Evolutionary conservation across 1,140 invertebrate species (phyloP).

Genomic region (Caenorhabditis remanei): DNA sequence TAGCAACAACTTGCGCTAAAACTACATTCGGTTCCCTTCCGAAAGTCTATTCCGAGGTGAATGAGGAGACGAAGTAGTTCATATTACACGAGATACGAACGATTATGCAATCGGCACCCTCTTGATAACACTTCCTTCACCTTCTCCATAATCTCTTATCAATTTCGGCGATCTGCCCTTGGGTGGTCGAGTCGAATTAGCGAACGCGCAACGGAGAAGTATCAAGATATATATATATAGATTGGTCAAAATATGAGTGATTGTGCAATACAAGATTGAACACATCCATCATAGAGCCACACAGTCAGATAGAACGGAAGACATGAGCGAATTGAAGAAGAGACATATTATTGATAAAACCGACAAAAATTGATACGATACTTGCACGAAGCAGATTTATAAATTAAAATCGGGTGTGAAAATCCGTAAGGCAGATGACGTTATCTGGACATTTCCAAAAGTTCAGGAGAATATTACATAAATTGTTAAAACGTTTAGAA

Average conservation of each 20-base stretch:
- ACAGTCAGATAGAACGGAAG: background rate
- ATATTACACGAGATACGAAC: background rate
- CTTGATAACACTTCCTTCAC: background rate
- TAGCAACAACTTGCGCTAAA: no score
- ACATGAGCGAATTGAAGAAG: background rate
- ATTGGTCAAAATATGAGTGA: no score
- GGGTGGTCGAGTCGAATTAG: no score
- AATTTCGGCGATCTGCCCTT: background rate
- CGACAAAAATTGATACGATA: background rate
- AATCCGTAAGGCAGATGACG: constrained; percentile 55
- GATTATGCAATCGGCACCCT: background rate
- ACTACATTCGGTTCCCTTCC: no score
- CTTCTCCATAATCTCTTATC: background rate
- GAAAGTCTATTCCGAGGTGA: no score
- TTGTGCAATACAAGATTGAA: no score
- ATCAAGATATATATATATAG: no score
- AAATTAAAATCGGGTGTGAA: constrained; percentile 53
- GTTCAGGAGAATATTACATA: constrained; percentile 56
- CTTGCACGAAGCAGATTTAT: constrained; percentile 35
- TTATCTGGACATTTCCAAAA: constrained; percentile 52
- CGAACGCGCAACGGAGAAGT: no score
- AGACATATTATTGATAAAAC: constrained; percentile 10
- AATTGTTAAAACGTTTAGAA: constrained; percentile 71
- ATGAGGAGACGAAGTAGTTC: no score
- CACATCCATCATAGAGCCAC: no score